Evolutionary conservation across 2,113 vertebrate genomes (phyloP), one percentile per base, ranked within the genome.

Genomic region (Trochalopteron elliotii): DNA sequence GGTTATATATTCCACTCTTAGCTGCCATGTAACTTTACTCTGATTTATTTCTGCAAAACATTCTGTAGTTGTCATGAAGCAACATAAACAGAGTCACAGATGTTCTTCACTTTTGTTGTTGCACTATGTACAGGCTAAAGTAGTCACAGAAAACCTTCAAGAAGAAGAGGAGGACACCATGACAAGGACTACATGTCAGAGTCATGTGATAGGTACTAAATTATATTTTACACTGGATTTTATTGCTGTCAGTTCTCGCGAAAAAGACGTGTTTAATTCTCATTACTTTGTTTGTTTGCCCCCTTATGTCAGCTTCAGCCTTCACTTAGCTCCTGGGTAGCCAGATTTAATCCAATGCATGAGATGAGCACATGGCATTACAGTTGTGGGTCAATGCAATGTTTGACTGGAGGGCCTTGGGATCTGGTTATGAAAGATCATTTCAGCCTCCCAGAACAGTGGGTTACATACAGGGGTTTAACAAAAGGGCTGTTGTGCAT

Each of bases 121-220:
- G 68, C 89, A 80, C 89, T 94, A 27, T 83, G 67, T 89, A 78
- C 95, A 99, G 99, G 97, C 97, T 59, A 98, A 98, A 87, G 90
- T 98, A 70, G 96, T 97, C 93, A 76, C 97, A 96, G 97, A 98
- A 98, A 98, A 97, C 96, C 89, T 97, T 87, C 97, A 93, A 96
- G 98, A 98, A 84, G 98, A 98, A 68, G 98, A 98, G 82, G 98
- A 98, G 56, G 97, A 97, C 61, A 87, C 94, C 88, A 87, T 97
- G 80, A 87, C 95, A 61, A 98, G 98, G 39, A 84, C 98, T 31
- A 83, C 97, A 27, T 98, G 98, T 97, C 99, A 98, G 96, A 99
- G 98, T 96, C 98, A 98, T 94, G 95, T 97, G 96, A 97, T 98
- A 96, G 99, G 99, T 99, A 98, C 97, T 92, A 65, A 88, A 92